Evolutionary conservation across 2,113 vertebrate genomes (phyloP).

Genomic region (Harpagus bidentatus): DNA sequence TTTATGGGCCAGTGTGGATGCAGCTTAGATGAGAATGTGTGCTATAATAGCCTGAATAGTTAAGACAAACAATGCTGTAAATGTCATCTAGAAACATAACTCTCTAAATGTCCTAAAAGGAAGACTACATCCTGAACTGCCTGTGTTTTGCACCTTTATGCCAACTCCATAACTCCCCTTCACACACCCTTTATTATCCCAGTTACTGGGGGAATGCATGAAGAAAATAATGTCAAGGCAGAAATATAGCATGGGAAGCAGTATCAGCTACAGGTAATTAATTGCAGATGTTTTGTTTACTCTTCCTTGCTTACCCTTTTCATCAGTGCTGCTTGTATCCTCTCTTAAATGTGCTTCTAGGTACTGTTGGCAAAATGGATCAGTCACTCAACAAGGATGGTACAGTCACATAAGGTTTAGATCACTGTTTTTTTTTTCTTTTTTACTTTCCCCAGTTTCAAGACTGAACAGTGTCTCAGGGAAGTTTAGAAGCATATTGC

Average conservation of each 20-base stretch:
- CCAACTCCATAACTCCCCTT: not conserved
- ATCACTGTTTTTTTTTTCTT: rapidly evolving
- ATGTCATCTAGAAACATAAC: not conserved
- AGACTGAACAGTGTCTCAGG: not conserved
- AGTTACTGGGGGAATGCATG: not conserved
- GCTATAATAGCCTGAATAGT: not conserved
- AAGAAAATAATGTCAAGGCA: not conserved
- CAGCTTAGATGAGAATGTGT: not conserved
- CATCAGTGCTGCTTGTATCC: not conserved
- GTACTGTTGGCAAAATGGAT: not conserved
- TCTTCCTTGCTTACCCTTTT: not conserved
- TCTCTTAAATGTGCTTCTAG: not conserved
- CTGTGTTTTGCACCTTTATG: not conserved
- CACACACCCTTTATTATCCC: not conserved
- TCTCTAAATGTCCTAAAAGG: not conserved
- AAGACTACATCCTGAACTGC: not conserved
- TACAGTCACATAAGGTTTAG: not conserved
- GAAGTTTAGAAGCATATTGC: not conserved
- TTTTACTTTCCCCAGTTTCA: not conserved
- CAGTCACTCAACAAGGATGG: not conserved
- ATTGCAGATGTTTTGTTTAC: not conserved
- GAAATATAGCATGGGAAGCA: not conserved
- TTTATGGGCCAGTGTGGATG: not conserved
- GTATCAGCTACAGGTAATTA: not conserved
- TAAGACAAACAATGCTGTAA: conserved; percentile 10